Evolutionary conservation across 92 coral and sea anemone genomes (phyloP), one percentile per base, ranked within the genome.

Genomic region (Palythoa heliodiscus): DNA sequence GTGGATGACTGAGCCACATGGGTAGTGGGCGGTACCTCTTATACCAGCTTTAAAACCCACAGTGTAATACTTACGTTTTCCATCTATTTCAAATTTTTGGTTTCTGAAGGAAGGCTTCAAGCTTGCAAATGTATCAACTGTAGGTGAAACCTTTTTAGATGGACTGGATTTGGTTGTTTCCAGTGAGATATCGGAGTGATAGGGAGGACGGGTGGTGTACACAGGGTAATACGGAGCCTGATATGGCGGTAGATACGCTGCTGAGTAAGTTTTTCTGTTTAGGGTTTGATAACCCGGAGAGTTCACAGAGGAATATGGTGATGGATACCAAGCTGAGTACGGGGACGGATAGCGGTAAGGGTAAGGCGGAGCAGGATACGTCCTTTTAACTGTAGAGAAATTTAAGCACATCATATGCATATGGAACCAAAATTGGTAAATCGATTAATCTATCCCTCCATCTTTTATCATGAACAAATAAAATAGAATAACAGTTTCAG

Each of bases 21-120:
- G 35, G 35, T 29, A 29, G 35, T 29, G 35, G 35, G 35, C 35
- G 35, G 0, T 29, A 29, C 35, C 68, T 16, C 22, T 63, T 0
- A 63, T 2, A 4, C 5, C 25, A 63, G 11, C 23, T n/a, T 6
- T 63, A 63, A 63, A 4, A 6, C 4, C 25, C 1, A 25, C 19
- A 13, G 11, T 29, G 17, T 8, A 1, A 25, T 1, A 47, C 84
- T 64, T 80, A 80, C 84, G 64, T 80, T 80, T 80, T 47, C 84
- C 84, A 4, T 47, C 22, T 39, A 80, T 80, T 66, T 80, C 40
- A 50, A 80, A 80, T 40, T 80, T 80, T 80, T 80, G 73, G 39
- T 80, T 63, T 80, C 84, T 64, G 39, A 66, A 52, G 52, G 60
- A 43, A 35, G 84, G 74, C 11, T 43, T 11, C 11, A 76, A 5